These are phyloP conservation scores for Abramis brama DNA, from an alignment of 2,113 vertebrate genomes.

Conservation along the genomic window DNA sequence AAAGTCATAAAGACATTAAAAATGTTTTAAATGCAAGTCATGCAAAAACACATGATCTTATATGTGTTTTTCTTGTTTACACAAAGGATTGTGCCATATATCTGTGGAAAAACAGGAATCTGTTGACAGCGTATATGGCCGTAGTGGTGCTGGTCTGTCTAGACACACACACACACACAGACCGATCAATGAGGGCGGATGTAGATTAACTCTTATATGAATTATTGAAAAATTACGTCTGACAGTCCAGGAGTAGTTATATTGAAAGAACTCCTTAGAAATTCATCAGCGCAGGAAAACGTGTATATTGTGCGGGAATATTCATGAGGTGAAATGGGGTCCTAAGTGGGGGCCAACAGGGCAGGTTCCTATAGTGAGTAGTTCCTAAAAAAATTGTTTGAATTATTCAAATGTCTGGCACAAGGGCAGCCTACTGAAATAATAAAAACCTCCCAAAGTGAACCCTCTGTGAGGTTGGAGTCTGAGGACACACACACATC, in stretches of 20 bases:
- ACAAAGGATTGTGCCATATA: background rate
- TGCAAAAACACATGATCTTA: background rate
- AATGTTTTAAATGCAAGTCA: background rate
- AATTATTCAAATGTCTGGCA: constrained; percentile 74
- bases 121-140: background rate
- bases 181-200: constrained; percentile 20
- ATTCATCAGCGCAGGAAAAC: background rate
- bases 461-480: background rate
- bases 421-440: constrained; percentile 47
- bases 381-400: constrained; percentile 51
- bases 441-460: constrained; percentile 44
- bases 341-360: constrained; percentile 29
- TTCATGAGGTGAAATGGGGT: constrained; percentile 45
- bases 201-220: constrained; percentile 43
- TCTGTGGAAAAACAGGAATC: background rate
- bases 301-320: constrained; percentile 36
- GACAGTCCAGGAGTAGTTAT: constrained; percentile 23
- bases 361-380: constrained; percentile 5
- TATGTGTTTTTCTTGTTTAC: background rate
- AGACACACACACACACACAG: constrained; percentile 35
- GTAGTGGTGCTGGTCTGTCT: background rate
- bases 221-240: constrained; percentile 48
- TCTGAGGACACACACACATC: background rate
- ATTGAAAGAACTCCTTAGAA: background rate
- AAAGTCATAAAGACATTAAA: background rate